Conservation (phyloP, 2,888 invertebrate species). For the Galerucella calmariensis region DNA sequence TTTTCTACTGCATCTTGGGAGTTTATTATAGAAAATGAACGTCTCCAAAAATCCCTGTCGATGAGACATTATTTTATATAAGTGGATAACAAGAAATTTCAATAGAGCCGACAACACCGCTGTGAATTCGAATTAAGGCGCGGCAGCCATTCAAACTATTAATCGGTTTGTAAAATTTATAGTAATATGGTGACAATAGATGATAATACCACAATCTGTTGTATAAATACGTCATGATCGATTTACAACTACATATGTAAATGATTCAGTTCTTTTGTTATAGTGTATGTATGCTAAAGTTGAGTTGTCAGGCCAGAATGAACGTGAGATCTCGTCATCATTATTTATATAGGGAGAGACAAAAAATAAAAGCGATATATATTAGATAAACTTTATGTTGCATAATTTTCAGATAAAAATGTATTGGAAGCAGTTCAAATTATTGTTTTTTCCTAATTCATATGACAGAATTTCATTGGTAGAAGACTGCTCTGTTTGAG, state of each 20-base stretch:
- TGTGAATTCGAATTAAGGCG: slow-evolving; percentile 29
- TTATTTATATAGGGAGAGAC: neutral
- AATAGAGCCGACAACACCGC: neutral
- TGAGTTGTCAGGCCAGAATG: neutral
- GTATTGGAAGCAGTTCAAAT: too few species aligned
- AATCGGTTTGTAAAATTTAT: slow-evolving; percentile 28
- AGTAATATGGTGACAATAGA: slow-evolving; percentile 31
- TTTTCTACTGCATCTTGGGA: neutral
- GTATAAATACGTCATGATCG: slow-evolving; percentile 13
- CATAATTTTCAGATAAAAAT: too few species aligned
- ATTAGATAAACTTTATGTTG: neutral
- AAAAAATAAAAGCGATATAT: neutral
- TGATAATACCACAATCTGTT: slow-evolving; percentile 16
- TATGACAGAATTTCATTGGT: too few species aligned
- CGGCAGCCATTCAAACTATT: slow-evolving; percentile 26
- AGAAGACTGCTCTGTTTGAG: too few species aligned
- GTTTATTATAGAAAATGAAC: neutral
- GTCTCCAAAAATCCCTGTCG: too few species aligned
- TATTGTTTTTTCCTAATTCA: too few species aligned
- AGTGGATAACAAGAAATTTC: too few species aligned
- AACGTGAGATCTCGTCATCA: slow-evolving; percentile 14
- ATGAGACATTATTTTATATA: too few species aligned
- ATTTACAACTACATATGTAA: slow-evolving; percentile 4
- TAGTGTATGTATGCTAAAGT: neutral
- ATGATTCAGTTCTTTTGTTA: neutral